Evolutionary conservation across 2,888 invertebrate genomes (phyloP).

Genomic region (Mesopsocus fuscifrons): DNA sequence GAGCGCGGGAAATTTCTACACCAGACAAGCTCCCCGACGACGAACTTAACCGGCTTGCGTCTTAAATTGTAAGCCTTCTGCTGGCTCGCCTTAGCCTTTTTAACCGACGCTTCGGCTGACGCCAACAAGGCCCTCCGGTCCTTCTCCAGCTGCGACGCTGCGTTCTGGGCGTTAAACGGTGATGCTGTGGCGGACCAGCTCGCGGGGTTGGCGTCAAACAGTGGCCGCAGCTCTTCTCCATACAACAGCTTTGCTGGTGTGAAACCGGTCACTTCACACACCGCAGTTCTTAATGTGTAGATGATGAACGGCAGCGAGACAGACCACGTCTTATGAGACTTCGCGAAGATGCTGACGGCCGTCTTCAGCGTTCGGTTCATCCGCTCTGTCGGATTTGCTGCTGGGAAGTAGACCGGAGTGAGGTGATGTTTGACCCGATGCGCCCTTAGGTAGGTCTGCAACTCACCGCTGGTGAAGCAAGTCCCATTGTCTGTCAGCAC

Average conservation of each 20-base stretch:
- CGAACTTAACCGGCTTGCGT: neutral
- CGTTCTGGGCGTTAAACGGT: neutral
- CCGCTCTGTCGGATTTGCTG: constrained; percentile 1
- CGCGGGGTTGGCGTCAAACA: neutral
- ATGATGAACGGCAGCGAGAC: neutral
- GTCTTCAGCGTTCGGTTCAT: neutral
- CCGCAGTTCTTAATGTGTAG: neutral
- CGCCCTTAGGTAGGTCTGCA: neutral
- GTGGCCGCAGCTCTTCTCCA: neutral
- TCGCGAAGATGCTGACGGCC: neutral
- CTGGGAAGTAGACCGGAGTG: neutral
- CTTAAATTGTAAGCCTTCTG: neutral
- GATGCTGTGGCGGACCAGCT: neutral
- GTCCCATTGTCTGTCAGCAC: constrained; percentile 1
- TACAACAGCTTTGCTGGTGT: neutral
- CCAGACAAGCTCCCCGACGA: neutral
- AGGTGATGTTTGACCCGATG: neutral
- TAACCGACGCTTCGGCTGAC: neutral
- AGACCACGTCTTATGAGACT: neutral
- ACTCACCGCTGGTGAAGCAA: neutral
- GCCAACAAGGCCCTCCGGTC: neutral
- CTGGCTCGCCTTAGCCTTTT: neutral
- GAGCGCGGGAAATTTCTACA: neutral
- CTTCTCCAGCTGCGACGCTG: neutral
- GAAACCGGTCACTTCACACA: neutral